Evolutionary conservation across 2,888 invertebrate species (phyloP), one percentile per base, ranked within the genome.

Genomic region (Tinea pellionella): DNA sequence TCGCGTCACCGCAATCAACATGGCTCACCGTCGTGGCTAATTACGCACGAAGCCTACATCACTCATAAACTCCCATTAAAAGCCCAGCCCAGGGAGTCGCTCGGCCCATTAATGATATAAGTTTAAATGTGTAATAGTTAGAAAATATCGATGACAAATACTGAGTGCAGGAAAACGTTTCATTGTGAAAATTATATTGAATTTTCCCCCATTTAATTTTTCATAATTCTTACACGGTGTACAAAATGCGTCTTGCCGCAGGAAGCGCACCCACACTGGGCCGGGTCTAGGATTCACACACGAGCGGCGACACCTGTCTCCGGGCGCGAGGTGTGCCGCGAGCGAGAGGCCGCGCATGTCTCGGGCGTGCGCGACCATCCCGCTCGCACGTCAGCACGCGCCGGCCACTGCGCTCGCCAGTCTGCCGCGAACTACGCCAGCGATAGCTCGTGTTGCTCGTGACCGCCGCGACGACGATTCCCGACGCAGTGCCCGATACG

Each of bases 121-220:
- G 2, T 41, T 2, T 13, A 8, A 41, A 41, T 8, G 41, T n/a
- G 13, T 2, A 2, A 4, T n/a, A n/a, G 8, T 9, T 2, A 15
- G 47, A 15, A n/a, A 47, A 47, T 16, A 15, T 47, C n/a, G n/a
- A n/a, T n/a, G n/a, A n/a, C 3, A 55, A 19, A 55, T 6, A 1
- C 29, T n/a, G 80, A 77, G 84, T 78, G 81, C 85, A 84, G 86
- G 86, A 85, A 86, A 85, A 81, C 78, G 84, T 80, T 85, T 84
- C 80, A 85, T 87, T 85, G 85, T 85, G 83, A 85, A 84, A 84
- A 83, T 86, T 86, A 84, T 85, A 87, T 85, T 86, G 84, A 85
- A 86, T 84, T 87, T 86, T 86, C n/a, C n/a, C n/a, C n/a, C 85
- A 85, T 85, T 86, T 87, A 85, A 82, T 84, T 86, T 75, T 86